A percentile compares a stretch with the other conserved stretches of the same genome.
These are phyloP conservation scores for Poeciliopsis paucimaculata DNA, from an alignment of 2,797 vertebrate genomes.

Conservation along the genomic window DNA sequence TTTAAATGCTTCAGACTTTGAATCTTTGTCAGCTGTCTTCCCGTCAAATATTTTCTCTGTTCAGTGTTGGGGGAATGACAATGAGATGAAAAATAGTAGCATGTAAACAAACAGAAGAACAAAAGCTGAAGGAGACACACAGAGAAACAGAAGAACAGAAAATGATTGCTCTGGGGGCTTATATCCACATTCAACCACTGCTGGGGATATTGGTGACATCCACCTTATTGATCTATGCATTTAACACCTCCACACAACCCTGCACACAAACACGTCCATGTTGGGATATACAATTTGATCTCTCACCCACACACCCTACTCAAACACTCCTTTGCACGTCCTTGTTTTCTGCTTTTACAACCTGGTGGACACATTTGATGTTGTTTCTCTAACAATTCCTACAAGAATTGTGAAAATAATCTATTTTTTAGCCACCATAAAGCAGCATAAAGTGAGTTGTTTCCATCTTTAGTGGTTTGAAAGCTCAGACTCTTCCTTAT, in stretches of 20 bases:
- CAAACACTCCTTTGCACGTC: neutral
- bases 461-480: neutral
- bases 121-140: conserved; percentile 3
- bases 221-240: conserved; percentile 62
- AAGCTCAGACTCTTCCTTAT: neutral
- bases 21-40: conserved; percentile 1
- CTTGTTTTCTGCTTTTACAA: neutral
- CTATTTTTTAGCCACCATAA: neutral
- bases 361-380: neutral
- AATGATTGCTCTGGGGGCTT: conserved; percentile 49
- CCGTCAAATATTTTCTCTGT: conserved; percentile 7
- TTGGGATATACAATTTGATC: conserved; percentile 20
- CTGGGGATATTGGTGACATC: conserved; percentile 65
- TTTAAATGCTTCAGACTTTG: neutral
- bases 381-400: neutral
- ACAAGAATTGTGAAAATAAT: neutral
- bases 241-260: conserved; percentile 38
- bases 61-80: neutral
- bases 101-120: neutral
- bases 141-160: conserved; percentile 5
- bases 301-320: conserved; percentile 5
- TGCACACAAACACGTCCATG: conserved; percentile 4
- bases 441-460: neutral
- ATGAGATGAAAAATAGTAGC: conserved; percentile 17
- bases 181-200: conserved; percentile 47